Conservation (phyloP, 2,797 vertebrate genomes). For the Silurus lanzhouensis region DNA sequence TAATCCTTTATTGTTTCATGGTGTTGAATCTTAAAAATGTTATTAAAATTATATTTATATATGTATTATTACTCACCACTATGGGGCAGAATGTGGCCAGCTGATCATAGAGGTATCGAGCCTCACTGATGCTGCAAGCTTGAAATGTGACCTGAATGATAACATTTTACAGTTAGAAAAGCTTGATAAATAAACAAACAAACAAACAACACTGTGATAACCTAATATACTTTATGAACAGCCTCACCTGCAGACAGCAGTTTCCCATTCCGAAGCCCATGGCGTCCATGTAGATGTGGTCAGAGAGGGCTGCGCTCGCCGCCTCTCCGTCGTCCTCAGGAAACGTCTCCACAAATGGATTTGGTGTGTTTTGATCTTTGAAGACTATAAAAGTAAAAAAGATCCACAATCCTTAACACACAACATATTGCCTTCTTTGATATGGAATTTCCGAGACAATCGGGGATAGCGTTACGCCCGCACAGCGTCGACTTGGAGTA, state of each 20-base stretch:
- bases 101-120: slow-evolving; percentile 96
- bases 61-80: slow-evolving; percentile 81
- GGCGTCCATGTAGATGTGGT: slow-evolving; percentile 98
- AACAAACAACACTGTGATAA: too few species aligned
- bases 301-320: slow-evolving; percentile 80
- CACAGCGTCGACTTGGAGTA: not conserved
- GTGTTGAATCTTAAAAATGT: too few species aligned
- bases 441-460: not conserved
- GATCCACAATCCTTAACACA: not conserved
- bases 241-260: slow-evolving; percentile 92
- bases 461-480: not conserved
- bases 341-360: slow-evolving; percentile 89
- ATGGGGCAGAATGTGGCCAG: slow-evolving; percentile 98
- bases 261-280: slow-evolving; percentile 99
- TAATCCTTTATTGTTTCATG: not conserved
- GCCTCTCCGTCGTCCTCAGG: slow-evolving; percentile 87
- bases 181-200: too few species aligned
- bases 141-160: slow-evolving; percentile 93
- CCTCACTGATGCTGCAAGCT: slow-evolving; percentile 96
- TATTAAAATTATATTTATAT: too few species aligned
- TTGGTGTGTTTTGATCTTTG: slow-evolving; percentile 88
- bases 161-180: slow-evolving; percentile 16
- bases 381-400: slow-evolving; percentile 78
- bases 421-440: too few species aligned
- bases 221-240: too few species aligned